Evolutionary conservation across 2,797 vertebrate genomes (phyloP), one percentile per base, ranked within the genome.

Genomic region (Parauchenoglanis punctatus): DNA sequence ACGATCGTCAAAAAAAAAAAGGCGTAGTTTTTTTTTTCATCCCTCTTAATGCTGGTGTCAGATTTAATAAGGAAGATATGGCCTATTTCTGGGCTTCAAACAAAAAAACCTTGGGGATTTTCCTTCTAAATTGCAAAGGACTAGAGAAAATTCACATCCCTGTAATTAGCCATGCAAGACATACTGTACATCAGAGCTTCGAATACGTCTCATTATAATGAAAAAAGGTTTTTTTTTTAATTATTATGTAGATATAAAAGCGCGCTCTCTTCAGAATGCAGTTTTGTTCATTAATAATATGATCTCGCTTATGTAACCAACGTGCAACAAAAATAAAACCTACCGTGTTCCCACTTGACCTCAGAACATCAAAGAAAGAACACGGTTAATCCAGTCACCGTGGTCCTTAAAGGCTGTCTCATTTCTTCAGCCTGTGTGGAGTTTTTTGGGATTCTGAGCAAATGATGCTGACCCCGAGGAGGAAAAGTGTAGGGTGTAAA

Each of bases 161-260:
- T 92, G 93, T 96, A 96, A 96, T 96, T 96, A 96, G 93, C 91
- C 93, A 94, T 93, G 92, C 90, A 92, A 94, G 94, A 94, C 94
- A 94, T 31, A 52, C 25, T 82, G 81, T 93, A 94, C 92, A 95
- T 95, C 93, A 94, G 92, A 95, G 92, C 94, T 93, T 92, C 2
- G 92, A 94, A 94, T 93, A 93, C 72, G 91, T 93, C 94, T 95
- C 92, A 91, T 95, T 96, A 94, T 93, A 94, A 94, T 40, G 59
- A 73, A 59, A 73, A 80, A 78, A 2, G 6, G 0, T 18, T 25
- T 77, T 78, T 23, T 63, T 65, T 63, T 23, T 4, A 46, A 82
- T 44, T 25, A 28, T 59, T 92, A 80, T 61, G 11, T 81, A 25
- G 58, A 56, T 81, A 35, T 56, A 46, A 81, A 81, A 61, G 20